Evolutionary conservation across 2,888 invertebrate species (phyloP).

Genomic region (Cepaea hortensis): DNA sequence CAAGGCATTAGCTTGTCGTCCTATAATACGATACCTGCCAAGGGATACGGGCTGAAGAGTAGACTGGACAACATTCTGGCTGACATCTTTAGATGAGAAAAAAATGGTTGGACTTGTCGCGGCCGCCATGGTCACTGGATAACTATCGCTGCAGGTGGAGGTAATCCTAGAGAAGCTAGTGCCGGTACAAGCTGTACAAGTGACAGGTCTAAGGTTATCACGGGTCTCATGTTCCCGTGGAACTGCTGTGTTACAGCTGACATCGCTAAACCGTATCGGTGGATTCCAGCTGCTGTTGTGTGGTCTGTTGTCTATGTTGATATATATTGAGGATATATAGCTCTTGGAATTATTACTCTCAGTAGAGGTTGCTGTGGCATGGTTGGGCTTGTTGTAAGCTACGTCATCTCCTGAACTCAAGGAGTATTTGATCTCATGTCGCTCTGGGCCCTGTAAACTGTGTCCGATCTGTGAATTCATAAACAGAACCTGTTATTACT

Average conservation of each 20-base stretch:
- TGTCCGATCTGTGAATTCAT: not conserved
- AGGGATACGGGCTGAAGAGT: not conserved
- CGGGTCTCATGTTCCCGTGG: not conserved
- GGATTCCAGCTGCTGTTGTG: not conserved
- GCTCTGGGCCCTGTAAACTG: not conserved
- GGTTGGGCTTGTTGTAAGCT: not conserved
- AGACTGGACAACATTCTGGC: not conserved
- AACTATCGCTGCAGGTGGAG: not conserved
- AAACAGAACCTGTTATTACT: not conserved
- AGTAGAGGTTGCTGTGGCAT: not conserved
- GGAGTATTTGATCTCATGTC: not conserved
- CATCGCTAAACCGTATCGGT: not conserved
- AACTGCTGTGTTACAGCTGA: not conserved
- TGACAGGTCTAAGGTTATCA: not conserved
- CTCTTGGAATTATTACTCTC: not conserved
- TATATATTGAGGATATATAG: not conserved
- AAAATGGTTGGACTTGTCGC: not conserved
- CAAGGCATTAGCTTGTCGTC: not conserved
- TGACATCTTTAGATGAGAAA: not conserved
- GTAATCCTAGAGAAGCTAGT: not conserved
- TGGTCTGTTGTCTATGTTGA: not conserved
- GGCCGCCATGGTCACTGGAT: not conserved
- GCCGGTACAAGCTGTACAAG: not conserved
- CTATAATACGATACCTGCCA: slow-evolving; percentile 10
- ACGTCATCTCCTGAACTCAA: no score